Evolutionary conservation across 2,888 invertebrate genomes (phyloP), one percentile per base, ranked within the genome.

Genomic region (Drosophila lacicola): DNA sequence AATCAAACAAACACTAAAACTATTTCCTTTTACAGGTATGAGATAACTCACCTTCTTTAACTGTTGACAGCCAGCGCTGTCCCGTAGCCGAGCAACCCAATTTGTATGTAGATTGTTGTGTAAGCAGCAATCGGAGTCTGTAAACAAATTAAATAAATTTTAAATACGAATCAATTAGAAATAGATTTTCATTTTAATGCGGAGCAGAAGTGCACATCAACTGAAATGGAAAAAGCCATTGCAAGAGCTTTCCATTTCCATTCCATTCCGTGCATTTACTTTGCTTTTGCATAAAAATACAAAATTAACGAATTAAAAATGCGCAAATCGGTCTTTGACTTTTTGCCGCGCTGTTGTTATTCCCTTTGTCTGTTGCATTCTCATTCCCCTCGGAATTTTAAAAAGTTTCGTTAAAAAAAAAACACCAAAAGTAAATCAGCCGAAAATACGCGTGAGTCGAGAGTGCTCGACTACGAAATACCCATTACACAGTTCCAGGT

Each of bases 261-360:
- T 17, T 17, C 17, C 17, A 17, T 17, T 17, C 17, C 42, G 42
- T 41, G 3, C 47, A 47, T 50, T 14, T 44, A 45, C 50, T 33
- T 47, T 54, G 17, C 8, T 44, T 47, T 47, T 53, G 51, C 44
- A 36, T 70, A 54, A 53, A 62, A 70, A 74, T 69, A 69, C 51
- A 70, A 71, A 82, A 71, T 74, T 47, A 66, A 65, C 53, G 55
- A 21, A 51, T 51, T 60, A 19, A 56, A 61, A 58, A 72, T 70
- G 72, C 74, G 76, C 70, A 79, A 83, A 64, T 64, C 69, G 74
- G 84, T 79, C 79, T 86, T 80, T 75, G 72, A 74, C 82, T 80
- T 72, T 67, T 19, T n/a, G 33, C 56, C 62, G 64, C 36, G 17
- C 17, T 17, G 17, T 17, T 57, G 44, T 67, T 45, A 17, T 51